Evolutionary conservation across 2,888 invertebrate species (phyloP).

Genomic region (Nomada ruficornis): DNA sequence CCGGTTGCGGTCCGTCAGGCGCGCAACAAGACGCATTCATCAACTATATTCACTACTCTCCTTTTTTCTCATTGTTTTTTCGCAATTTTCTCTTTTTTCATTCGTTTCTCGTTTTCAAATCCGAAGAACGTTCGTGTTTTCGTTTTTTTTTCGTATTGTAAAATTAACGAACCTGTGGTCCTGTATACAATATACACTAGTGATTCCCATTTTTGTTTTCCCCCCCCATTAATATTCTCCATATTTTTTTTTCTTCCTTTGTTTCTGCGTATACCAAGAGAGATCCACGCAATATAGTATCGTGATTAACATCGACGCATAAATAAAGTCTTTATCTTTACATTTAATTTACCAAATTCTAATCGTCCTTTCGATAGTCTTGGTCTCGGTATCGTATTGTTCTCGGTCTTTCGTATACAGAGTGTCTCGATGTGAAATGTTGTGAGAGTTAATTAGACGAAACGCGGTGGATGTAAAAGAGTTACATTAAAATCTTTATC

Average conservation of each 20-base stretch:
- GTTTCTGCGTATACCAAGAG: slow-evolving; percentile 70
- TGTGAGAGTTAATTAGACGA: too few relatives aligned
- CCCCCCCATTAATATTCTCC: slow-evolving; percentile 9
- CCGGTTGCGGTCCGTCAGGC: slow-evolving; percentile 66
- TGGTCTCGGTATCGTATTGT: slow-evolving; percentile 43
- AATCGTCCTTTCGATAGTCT: slow-evolving; percentile 21
- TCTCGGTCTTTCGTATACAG: slow-evolving; percentile 4
- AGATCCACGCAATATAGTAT: slow-evolving; percentile 63
- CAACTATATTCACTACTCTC: slow-evolving; percentile 45
- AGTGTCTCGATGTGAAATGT: background rate
- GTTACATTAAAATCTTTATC: too few relatives aligned
- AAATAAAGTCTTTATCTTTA: slow-evolving; percentile 22
- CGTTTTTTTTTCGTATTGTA: slow-evolving; percentile 50
- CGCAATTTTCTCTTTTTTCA: background rate
- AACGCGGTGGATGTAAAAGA: too few relatives aligned
- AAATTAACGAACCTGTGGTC: slow-evolving; percentile 73
- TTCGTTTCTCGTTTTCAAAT: slow-evolving; percentile 9
- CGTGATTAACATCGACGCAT: slow-evolving; percentile 59
- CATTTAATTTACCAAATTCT: slow-evolving; percentile 23
- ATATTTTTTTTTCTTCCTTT: slow-evolving; percentile 39
- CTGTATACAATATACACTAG: slow-evolving; percentile 68
- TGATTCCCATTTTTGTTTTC: slow-evolving; percentile 65
- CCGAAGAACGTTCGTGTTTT: slow-evolving; percentile 20
- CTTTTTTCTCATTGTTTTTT: slow-evolving; percentile 4
- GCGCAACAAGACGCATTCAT: slow-evolving; percentile 64